These are phyloP conservation scores for Catharus ustulatus DNA, from an alignment of 2,797 vertebrate species.

Conservation along the genomic window DNA sequence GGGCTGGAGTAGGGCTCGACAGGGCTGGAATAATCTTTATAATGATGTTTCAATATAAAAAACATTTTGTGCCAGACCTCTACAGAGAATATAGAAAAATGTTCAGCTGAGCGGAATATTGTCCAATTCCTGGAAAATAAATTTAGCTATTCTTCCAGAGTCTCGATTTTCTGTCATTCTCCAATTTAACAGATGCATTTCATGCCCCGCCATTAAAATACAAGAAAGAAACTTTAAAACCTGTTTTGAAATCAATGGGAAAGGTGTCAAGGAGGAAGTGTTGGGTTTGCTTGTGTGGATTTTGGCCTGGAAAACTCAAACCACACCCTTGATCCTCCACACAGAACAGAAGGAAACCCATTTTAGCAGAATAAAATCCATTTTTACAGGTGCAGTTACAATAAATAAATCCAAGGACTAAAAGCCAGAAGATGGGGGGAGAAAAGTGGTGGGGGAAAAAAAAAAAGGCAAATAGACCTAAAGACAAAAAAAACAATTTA, in stretches of 20 bases:
- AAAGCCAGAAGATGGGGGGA: background rate
- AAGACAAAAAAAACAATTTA: too few relatives aligned
- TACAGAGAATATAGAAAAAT: background rate
- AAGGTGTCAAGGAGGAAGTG: background rate
- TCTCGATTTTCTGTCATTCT: background rate
- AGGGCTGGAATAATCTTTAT: background rate
- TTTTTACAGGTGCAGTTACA: background rate
- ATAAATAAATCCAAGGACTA: background rate
- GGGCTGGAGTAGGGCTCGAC: too few relatives aligned
- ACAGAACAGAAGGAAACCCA: background rate
- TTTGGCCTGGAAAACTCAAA: background rate
- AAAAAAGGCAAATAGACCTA: too few relatives aligned
- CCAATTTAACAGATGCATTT: background rate
- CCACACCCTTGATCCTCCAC: background rate
- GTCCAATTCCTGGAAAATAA: background rate
- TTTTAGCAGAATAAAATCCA: background rate
- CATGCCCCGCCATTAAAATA: background rate
- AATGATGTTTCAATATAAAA: background rate
- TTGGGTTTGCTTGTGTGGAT: background rate
- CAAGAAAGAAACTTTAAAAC: background rate
- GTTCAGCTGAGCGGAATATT: background rate
- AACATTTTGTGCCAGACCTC: background rate
- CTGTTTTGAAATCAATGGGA: background rate
- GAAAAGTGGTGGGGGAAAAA: background rate
- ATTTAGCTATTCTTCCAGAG: background rate